phyloP scores from a whole-genome alignment of 1,140 invertebrate genomes.

The Bombus balteatus region DNA sequence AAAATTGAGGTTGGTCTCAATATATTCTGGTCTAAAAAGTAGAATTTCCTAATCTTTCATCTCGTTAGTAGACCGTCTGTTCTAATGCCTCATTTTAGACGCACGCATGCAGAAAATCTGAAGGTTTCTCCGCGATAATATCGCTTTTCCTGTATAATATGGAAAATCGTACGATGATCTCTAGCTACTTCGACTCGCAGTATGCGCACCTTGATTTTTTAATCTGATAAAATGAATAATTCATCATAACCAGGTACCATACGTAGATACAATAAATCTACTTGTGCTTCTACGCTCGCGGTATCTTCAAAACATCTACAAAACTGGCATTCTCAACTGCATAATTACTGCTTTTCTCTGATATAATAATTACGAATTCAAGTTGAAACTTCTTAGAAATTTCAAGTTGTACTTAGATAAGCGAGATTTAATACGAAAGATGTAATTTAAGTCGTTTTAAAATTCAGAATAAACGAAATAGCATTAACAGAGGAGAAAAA shows the following conservation, averaged over 20 bases:
- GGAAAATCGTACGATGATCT: constrained; percentile 27
- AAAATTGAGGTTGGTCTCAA: too few relatives aligned
- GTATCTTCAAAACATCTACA: not conserved
- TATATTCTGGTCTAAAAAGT: too few relatives aligned
- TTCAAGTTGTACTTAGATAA: not conserved
- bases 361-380: not conserved
- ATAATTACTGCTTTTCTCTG: too few relatives aligned
- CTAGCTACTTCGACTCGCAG: constrained; percentile 34
- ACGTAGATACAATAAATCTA: constrained; percentile 12
- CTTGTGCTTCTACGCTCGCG: not conserved
- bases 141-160: constrained; percentile 9
- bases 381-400: too few relatives aligned
- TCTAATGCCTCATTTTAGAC: constrained; percentile 2
- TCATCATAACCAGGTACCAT: constrained; percentile 11
- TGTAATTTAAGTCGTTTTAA: not conserved
- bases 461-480: not conserved
- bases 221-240: constrained; percentile 44
- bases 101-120: constrained; percentile 23
- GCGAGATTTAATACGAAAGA: not conserved
- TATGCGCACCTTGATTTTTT: constrained; percentile 22
- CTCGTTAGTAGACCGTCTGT: not conserved
- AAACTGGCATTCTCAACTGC: not conserved
- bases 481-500: too few relatives aligned
- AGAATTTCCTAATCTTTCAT: not conserved
- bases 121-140: not conserved